Evolutionary conservation across 2,113 vertebrate genomes (phyloP).

Genomic region (Capricornis sumatraensis): DNA sequence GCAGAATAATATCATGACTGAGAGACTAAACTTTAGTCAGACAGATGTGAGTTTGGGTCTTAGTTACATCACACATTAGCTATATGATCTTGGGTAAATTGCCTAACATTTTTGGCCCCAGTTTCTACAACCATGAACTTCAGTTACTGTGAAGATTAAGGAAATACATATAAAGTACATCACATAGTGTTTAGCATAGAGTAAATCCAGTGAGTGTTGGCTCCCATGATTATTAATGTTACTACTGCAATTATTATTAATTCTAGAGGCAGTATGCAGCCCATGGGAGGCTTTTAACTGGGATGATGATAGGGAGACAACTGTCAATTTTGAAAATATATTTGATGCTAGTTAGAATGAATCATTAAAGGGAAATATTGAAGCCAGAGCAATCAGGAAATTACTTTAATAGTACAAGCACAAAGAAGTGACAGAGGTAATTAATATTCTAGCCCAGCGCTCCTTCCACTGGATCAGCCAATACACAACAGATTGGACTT

Average conservation of each 20-base stretch:
- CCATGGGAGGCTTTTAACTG: not conserved
- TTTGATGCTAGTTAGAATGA: not conserved
- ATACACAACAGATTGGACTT: not conserved
- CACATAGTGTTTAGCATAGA: not conserved
- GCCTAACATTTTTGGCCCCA: not conserved
- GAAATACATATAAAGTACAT: not conserved
- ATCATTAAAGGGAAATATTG: not conserved
- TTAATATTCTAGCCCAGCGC: not conserved
- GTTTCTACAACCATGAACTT: not conserved
- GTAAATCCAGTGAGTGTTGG: not conserved
- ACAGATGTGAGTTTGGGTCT: not conserved
- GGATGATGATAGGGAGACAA: not conserved
- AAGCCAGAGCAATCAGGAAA: not conserved
- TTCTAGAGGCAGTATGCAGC: not conserved
- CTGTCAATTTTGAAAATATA: not conserved
- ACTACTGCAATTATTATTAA: not conserved
- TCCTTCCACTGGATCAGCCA: not conserved
- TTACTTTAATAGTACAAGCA: too few relatives aligned
- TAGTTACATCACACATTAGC: not conserved
- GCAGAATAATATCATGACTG: not conserved
- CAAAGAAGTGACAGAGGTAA: not conserved
- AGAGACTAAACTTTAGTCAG: not conserved
- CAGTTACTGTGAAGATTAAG: not conserved
- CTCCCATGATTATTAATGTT: not conserved
- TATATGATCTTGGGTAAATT: not conserved